Evolutionary conservation across 2,797 vertebrate species (phyloP).

Genomic region (Schizopygopsis pylzovi): DNA sequence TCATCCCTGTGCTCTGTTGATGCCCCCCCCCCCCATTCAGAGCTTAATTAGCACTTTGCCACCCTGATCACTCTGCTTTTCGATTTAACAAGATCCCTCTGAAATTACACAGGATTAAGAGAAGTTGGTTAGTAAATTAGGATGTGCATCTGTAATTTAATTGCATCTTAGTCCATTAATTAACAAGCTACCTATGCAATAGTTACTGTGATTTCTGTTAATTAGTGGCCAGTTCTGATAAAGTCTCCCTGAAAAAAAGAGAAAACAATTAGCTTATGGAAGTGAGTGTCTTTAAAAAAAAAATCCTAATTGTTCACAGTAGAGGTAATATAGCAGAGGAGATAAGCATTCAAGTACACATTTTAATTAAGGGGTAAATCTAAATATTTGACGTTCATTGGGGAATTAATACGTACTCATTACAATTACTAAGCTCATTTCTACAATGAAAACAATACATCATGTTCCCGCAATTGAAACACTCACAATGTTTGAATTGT

Average conservation of each 20-base stretch:
- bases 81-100: slow-evolving; percentile 82
- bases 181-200: slow-evolving; percentile 85
- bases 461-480: slow-evolving; percentile 73
- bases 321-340: slow-evolving; percentile 79
- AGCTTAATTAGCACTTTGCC: slow-evolving; percentile 83
- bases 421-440: slow-evolving; percentile 80
- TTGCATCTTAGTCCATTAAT: slow-evolving; percentile 85
- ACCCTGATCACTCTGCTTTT: slow-evolving; percentile 77
- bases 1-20: slow-evolving; percentile 61
- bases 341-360: slow-evolving; percentile 79
- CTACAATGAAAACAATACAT: slow-evolving; percentile 80
- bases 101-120: slow-evolving; percentile 86
- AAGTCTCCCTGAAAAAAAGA: slow-evolving; percentile 80
- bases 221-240: slow-evolving; percentile 81
- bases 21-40: slow-evolving; percentile 77
- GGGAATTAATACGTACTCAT: slow-evolving; percentile 82
- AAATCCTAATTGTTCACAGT: slow-evolving; percentile 77
- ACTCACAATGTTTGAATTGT: slow-evolving; percentile 55
- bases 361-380: slow-evolving; percentile 80
- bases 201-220: slow-evolving; percentile 84
- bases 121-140: slow-evolving; percentile 84
- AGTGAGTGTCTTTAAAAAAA: slow-evolving; percentile 79
- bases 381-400: slow-evolving; percentile 79
- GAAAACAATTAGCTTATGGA: slow-evolving; percentile 83
- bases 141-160: slow-evolving; percentile 86